Evolutionary conservation across 2,797 vertebrate genomes (phyloP).

Genomic region (Poeciliopsis turneri): DNA sequence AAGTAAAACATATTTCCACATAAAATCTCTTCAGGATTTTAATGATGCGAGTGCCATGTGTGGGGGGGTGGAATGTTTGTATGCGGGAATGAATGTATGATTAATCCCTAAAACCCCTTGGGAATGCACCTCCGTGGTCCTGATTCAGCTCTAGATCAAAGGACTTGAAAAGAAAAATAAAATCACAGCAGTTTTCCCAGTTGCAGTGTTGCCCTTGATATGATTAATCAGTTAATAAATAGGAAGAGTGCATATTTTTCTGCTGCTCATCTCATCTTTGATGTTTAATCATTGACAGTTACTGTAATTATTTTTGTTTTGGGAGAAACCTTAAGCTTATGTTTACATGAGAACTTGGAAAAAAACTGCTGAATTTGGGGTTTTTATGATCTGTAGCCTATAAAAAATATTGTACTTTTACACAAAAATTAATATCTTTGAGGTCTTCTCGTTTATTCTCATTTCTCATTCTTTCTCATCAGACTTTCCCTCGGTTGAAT

Average conservation of each 20-base stretch:
- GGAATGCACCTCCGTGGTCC: slow-evolving; percentile 62
- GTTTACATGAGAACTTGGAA: slow-evolving; percentile 1
- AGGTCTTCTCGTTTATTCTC: not conserved
- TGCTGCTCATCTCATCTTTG: slow-evolving; percentile 38
- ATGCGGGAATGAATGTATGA: slow-evolving; percentile 62
- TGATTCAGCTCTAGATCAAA: slow-evolving; percentile 66
- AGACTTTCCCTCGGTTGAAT: slow-evolving; percentile 58
- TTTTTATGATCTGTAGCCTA: too few relatives aligned
- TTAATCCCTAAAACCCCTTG: slow-evolving; percentile 64
- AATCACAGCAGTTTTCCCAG: slow-evolving; percentile 38
- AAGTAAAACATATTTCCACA: slow-evolving; percentile 50
- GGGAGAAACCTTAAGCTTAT: slow-evolving; percentile 12
- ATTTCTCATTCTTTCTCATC: slow-evolving; percentile 59
- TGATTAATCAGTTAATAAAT: slow-evolving; percentile 54
- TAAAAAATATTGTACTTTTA: too few relatives aligned
- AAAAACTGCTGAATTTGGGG: slow-evolving; percentile 1
- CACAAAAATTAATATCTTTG: too few relatives aligned
- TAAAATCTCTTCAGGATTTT: slow-evolving; percentile 53
- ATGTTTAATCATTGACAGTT: slow-evolving; percentile 18
- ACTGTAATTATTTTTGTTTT: slow-evolving; percentile 32
- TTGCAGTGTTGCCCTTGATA: slow-evolving; percentile 52
- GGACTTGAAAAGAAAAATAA: slow-evolving; percentile 22
- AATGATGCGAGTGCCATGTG: slow-evolving; percentile 57
- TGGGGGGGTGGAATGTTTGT: slow-evolving; percentile 60
- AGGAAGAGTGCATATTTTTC: slow-evolving; percentile 38